These are phyloP conservation scores for Rhopilema esculentum DNA, from an alignment of 30 jellyfish, hydroid and myxozoan genomes.

Conservation along the genomic window DNA sequence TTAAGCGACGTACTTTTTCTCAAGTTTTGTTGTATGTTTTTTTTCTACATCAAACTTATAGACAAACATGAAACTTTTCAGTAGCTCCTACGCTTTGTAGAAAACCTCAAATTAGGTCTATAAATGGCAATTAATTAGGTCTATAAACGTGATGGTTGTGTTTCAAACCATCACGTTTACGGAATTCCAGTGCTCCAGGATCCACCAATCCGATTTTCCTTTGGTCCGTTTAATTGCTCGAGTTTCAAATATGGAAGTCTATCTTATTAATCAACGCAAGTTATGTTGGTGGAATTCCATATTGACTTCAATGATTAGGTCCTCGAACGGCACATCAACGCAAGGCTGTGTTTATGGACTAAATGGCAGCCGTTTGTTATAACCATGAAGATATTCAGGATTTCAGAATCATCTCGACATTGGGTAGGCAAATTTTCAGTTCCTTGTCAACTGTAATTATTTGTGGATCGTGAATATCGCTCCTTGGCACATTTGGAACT, in stretches of 20 bases:
- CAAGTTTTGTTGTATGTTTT: too few species aligned
- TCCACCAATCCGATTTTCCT: neutral
- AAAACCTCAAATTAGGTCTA: too few species aligned
- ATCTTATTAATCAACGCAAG: conserved; percentile 16
- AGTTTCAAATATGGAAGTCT: conserved; percentile 34
- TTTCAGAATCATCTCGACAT: conserved; percentile 8
- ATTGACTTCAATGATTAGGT: neutral
- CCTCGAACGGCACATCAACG: neutral
- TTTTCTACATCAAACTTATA: too few species aligned
- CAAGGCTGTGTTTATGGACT: neutral
- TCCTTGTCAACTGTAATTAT: too few species aligned
- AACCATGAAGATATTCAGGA: conserved; percentile 31
- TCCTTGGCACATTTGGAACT: too few species aligned
- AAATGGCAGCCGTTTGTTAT: conserved; percentile 46
- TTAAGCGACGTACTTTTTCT: too few species aligned
- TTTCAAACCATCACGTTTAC: too few species aligned
- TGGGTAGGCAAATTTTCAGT: conserved; percentile 3
- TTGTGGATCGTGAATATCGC: neutral
- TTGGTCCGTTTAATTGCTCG: conserved; percentile 1
- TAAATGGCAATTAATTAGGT: too few species aligned
- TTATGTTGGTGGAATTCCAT: conserved; percentile 38
- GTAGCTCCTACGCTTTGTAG: too few species aligned
- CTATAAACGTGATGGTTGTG: neutral
- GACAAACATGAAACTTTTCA: too few species aligned
- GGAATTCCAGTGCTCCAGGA: too few species aligned